A percentile compares a stretch with the other conserved stretches of the same genome.
These are phyloP conservation scores for Periplaneta americana DNA, from an alignment of 1,140 invertebrate genomes.

Conservation along the genomic window DNA sequence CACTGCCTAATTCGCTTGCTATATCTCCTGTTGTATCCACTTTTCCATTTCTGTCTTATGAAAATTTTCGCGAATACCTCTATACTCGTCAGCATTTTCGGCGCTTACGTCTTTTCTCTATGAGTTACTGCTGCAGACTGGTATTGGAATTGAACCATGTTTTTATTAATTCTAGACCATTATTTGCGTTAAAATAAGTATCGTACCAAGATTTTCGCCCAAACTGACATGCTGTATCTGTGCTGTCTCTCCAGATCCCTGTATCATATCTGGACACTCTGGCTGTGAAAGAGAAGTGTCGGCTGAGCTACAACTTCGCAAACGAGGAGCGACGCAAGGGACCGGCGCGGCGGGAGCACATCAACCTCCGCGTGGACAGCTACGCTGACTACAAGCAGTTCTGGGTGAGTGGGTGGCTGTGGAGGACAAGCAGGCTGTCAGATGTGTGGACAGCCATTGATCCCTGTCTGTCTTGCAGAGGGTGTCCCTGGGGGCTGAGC, in stretches of 20 bases:
- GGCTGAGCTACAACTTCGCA: slow-evolving; percentile 41
- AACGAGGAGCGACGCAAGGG: slow-evolving; percentile 34
- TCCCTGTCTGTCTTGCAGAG: slow-evolving; percentile 29
- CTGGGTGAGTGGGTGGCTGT: slow-evolving; percentile 29
- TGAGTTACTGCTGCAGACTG: no score
- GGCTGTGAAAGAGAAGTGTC: slow-evolving; percentile 41
- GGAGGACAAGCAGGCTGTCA: not conserved
- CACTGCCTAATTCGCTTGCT: no score
- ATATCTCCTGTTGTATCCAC: no score
- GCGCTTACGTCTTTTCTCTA: no score
- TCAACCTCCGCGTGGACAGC: slow-evolving; percentile 37
- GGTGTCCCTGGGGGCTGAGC: slow-evolving; percentile 41
- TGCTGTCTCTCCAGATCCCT: slow-evolving; percentile 36
- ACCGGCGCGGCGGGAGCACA: slow-evolving; percentile 32
- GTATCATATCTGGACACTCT: slow-evolving; percentile 41
- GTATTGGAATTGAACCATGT: no score
- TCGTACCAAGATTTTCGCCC: no score
- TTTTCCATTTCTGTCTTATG: no score
- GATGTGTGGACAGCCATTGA: not conserved
- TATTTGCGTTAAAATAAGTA: no score
- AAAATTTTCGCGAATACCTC: no score
- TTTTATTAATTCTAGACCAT: no score
- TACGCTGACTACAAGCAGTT: slow-evolving; percentile 37
- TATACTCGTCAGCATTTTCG: no score
- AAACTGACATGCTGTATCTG: not conserved